Conservation (phyloP, 2,113 vertebrate species). For the Mesembrinibis cayennensis region DNA sequence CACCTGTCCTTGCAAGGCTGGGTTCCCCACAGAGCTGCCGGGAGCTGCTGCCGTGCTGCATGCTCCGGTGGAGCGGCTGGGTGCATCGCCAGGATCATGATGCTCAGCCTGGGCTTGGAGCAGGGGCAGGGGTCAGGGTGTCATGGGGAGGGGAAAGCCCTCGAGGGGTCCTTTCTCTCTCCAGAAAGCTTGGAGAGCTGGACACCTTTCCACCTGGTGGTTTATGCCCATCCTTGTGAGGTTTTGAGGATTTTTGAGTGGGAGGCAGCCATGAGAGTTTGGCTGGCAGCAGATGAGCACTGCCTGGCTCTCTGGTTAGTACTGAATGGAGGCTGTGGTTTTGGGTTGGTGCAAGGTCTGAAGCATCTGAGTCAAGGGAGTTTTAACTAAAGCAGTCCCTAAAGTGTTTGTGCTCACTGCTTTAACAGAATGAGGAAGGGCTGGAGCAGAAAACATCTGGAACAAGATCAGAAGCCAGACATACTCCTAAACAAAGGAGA, state of each 20-base stretch:
- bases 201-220: neutral
- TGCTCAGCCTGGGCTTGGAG: neutral
- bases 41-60: neutral
- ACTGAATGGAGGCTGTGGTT: neutral
- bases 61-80: accelerated
- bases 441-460: neutral
- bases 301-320: neutral
- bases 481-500: constrained; percentile 13
- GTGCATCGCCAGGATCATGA: accelerated
- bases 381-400: neutral
- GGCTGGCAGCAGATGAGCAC: neutral
- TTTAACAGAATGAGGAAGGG: neutral
- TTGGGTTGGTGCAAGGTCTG: neutral
- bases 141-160: neutral
- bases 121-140: neutral
- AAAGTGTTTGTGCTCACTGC: neutral
- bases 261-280: neutral
- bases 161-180: neutral
- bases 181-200: neutral
- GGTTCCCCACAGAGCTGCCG: neutral
- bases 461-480: constrained; percentile 9
- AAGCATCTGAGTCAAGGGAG: neutral
- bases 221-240: neutral
- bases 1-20: neutral
- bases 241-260: neutral